Evolutionary conservation across 1,140 invertebrate genomes (phyloP).

Genomic region (Drosophila sp.): DNA sequence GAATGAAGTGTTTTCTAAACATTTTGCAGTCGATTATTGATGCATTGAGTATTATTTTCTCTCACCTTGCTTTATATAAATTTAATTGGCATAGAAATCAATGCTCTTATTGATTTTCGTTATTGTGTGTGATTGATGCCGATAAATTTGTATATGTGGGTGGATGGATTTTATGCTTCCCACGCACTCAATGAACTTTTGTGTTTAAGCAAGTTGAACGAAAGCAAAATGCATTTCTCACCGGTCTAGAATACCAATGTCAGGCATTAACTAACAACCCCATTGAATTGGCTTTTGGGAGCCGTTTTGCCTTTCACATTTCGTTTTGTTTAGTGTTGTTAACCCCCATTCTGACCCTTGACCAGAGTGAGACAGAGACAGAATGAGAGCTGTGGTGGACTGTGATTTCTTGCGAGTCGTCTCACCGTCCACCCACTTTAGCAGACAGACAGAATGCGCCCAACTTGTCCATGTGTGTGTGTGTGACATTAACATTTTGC

Average conservation of each 20-base stretch:
- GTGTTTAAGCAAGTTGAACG: constrained; percentile 42
- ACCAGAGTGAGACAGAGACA: constrained; percentile 23
- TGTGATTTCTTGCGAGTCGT: constrained; percentile 67
- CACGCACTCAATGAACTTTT: constrained; percentile 76
- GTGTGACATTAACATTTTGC: constrained; percentile 78
- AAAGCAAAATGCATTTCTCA: constrained; percentile 55
- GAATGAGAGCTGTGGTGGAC: constrained; percentile 34
- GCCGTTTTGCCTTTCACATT: constrained; percentile 35
- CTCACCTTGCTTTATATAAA: constrained; percentile 24
- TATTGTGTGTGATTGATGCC: background rate
- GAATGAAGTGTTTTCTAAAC: no score
- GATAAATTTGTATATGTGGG: constrained; percentile 41
- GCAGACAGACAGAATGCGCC: constrained; percentile 38
- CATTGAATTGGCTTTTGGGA: constrained; percentile 29
- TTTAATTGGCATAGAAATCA: constrained; percentile 22
- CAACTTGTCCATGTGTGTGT: constrained; percentile 27
- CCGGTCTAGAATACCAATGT: constrained; percentile 62
- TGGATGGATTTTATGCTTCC: constrained; percentile 57
- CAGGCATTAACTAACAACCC: constrained; percentile 22
- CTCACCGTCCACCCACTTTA: constrained; percentile 24
- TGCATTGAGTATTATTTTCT: constrained; percentile 5
- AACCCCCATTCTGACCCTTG: constrained; percentile 66
- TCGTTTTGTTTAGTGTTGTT: constrained; percentile 39
- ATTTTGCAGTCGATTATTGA: no score
- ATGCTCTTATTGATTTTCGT: background rate